Evolutionary conservation across 2,888 invertebrate genomes (phyloP).

Genomic region (Arge pagana): DNA sequence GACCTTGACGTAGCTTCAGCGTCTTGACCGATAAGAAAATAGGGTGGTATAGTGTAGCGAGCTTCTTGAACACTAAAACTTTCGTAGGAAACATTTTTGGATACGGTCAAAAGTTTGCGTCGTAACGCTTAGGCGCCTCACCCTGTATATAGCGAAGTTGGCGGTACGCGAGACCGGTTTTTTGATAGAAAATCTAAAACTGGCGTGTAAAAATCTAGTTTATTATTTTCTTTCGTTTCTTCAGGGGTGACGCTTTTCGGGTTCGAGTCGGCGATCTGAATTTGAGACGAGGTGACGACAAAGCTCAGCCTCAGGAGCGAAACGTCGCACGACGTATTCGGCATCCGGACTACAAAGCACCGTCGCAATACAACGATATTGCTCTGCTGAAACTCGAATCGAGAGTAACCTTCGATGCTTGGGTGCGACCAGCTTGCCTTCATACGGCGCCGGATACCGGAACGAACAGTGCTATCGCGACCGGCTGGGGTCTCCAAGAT

Average conservation of each 20-base stretch:
- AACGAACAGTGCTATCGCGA: constrained; percentile 48
- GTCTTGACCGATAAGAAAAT: no score
- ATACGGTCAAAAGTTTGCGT: no score
- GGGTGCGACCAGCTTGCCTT: constrained; percentile 60
- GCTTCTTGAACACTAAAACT: no score
- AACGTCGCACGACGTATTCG: constrained; percentile 46
- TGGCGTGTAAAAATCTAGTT: background rate
- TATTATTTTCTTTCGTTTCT: constrained; percentile 21
- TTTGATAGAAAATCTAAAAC: no score
- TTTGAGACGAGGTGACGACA: constrained; percentile 50
- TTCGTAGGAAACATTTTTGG: no score
- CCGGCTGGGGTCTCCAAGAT: constrained; percentile 59
- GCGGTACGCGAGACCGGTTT: no score
- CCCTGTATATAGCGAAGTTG: no score
- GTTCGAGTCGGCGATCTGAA: constrained; percentile 60
- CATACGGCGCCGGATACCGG: constrained; percentile 33
- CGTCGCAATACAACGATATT: constrained; percentile 61
- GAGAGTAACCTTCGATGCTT: constrained; percentile 52
- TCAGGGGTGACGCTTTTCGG: constrained; percentile 55
- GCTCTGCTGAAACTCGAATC: constrained; percentile 58
- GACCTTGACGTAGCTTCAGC: no score
- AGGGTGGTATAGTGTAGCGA: no score
- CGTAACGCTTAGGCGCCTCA: no score
- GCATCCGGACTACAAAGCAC: constrained; percentile 57
- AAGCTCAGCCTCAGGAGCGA: constrained; percentile 50